Evolutionary conservation across 2,888 invertebrate genomes (phyloP).

Genomic region (Drosophila anomalipes): DNA sequence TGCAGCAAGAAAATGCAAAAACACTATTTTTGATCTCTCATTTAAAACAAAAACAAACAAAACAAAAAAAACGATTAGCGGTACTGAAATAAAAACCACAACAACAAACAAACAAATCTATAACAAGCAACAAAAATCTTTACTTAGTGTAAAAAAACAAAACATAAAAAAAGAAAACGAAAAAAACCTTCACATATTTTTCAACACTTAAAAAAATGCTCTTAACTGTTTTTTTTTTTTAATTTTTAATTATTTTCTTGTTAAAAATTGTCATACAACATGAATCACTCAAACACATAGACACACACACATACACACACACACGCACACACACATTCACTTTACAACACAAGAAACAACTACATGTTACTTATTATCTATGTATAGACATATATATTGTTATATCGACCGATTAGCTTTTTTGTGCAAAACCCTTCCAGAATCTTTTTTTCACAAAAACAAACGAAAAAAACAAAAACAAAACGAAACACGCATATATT

Average conservation of each 20-base stretch:
- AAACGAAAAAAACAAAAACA: constrained; percentile 19
- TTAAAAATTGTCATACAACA: constrained; percentile 57
- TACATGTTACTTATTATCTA: constrained; percentile 79
- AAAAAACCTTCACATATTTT: constrained; percentile 35
- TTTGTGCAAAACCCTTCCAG: constrained; percentile 75
- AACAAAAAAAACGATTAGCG: constrained; percentile 63
- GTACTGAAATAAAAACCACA: constrained; percentile 55
- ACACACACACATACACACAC: constrained; percentile 25
- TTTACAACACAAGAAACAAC: constrained; percentile 28
- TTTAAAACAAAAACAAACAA: constrained; percentile 51
- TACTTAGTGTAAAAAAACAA: constrained; percentile 36
- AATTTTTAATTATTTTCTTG: constrained; percentile 55
- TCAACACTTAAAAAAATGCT: constrained; percentile 38
- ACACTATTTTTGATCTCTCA: constrained; percentile 78
- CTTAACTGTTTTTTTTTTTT: constrained; percentile 41
- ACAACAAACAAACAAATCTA: constrained; percentile 26
- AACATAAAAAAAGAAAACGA: constrained; percentile 16
- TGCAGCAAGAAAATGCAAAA: constrained; percentile 57
- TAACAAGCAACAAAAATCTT: constrained; percentile 49
- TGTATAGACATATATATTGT: constrained; percentile 71
- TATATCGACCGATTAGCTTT: constrained; percentile 72
- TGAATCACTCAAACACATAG: constrained; percentile 30
- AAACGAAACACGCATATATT: constrained; percentile 45
- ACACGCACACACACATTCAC: constrained; percentile 5
- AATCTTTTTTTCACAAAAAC: constrained; percentile 54